Evolutionary conservation across 2,797 vertebrate genomes (phyloP), one percentile per base, ranked within the genome.

Genomic region (Sebastes ruberrimus): DNA sequence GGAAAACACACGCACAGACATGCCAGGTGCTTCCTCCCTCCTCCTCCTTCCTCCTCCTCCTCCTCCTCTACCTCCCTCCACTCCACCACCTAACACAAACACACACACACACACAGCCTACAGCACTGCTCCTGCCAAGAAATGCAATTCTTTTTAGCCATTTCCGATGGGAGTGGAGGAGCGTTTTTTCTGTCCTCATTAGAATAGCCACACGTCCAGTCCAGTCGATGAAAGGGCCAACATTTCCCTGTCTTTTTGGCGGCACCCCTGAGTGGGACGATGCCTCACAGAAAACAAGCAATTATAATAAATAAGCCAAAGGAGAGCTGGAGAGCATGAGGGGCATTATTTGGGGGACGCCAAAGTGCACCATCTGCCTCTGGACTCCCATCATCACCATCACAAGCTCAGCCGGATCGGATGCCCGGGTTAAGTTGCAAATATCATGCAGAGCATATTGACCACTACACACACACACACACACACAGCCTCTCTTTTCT

Each of bases 291-390:
- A 76, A 87, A 88, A 73, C 81, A 85, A 85, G 53, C 71, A 87
- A 74, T 90, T 84, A 84, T 25, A 60, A 84, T 18, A 18, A 18
- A 18, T 18, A 18, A 49, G 60, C 81, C 86, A 76, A 81, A 49
- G 7, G 64, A 42, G 76, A 79, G 70, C 80, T 71, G 81, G 74
- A 68, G 77, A 74, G 70, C 49, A n/a, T 13, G 64, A 35, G 77
- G 53, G 83, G 85, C 67, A 46, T 71, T 74, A 79, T 14, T 83
- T 56, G 22, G 86, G 86, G 81, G 86, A 88, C 83, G 86, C 92
- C 89, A 91, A 91, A 87, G 92, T 83, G 85, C 86, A 90, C 91
- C 89, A 89, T 94, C 93, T 92, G 89, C 81, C 42, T 46, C 16
- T 46, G 86, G 81, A 86, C 76, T 92, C 87, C 89, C 89, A 87